Conservation (phyloP, 2,888 invertebrate species). For the Eutolmus rufibarbis region DNA sequence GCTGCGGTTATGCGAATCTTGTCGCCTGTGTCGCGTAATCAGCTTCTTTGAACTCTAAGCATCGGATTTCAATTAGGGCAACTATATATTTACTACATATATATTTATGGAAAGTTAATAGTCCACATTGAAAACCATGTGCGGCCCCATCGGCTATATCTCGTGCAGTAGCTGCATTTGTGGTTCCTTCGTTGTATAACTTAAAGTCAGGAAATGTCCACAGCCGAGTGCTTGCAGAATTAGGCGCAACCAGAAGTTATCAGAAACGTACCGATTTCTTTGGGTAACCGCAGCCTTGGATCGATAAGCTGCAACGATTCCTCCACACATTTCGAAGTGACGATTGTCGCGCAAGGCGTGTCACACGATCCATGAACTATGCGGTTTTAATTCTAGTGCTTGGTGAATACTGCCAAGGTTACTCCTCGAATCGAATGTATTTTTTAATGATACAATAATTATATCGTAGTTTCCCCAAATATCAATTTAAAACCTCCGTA, state of each 20-base stretch:
- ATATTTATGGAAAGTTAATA: background rate
- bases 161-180: background rate
- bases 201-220: background rate
- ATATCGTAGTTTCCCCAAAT: too few species aligned
- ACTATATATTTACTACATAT: too few species aligned
- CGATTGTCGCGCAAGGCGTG: background rate
- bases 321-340: background rate
- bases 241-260: background rate
- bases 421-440: background rate
- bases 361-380: conserved; percentile 29
- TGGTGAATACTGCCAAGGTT: background rate
- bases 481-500: too few species aligned
- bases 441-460: background rate
- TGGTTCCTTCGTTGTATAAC: background rate
- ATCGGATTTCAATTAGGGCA: conserved; percentile 14
- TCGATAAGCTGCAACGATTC: background rate
- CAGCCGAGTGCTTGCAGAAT: background rate
- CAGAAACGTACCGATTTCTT: background rate
- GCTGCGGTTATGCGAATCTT: background rate
- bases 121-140: background rate
- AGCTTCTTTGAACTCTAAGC: background rate
- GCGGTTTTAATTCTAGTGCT: background rate
- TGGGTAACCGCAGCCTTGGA: conserved; percentile 19
- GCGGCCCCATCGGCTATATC: background rate
- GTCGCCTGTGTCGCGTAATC: conserved; percentile 8